phyloP scores from a whole-genome alignment of 1,140 invertebrate species.

The Dicyema japonicum region DNA sequence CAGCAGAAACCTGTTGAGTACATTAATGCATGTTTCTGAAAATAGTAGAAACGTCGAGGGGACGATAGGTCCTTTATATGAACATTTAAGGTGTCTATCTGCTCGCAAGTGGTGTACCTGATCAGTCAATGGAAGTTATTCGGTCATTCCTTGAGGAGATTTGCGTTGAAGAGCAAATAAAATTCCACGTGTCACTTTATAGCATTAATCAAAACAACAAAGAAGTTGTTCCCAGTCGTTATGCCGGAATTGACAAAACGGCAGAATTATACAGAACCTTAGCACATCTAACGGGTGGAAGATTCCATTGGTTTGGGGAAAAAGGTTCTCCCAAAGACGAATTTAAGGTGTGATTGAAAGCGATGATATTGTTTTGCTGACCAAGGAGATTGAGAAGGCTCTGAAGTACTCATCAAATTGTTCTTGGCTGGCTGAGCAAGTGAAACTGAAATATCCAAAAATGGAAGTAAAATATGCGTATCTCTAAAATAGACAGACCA shows the following conservation, averaged over 20 bases:
- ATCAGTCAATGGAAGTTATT: conserved; percentile 12
- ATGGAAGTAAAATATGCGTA: no score
- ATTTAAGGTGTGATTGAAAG: not conserved
- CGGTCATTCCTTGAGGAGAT: conserved; percentile 13
- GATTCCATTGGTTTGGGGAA: conserved; percentile 4
- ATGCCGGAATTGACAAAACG: conserved; percentile 18
- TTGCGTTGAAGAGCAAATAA: conserved; percentile 8
- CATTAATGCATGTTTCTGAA: conserved; percentile 6
- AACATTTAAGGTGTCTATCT: conserved; percentile 17
- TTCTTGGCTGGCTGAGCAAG: not conserved
- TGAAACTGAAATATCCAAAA: not conserved
- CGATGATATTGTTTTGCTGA: not conserved
- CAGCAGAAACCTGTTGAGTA: conserved; percentile 15
- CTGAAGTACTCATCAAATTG: not conserved
- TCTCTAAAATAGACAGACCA: no score
- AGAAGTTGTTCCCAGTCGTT: conserved; percentile 13
- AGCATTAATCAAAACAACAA: conserved; percentile 19
- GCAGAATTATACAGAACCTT: conserved; percentile 13
- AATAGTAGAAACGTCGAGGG: not conserved
- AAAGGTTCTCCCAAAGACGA: conserved; percentile 1
- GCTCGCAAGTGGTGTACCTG: conserved; percentile 19
- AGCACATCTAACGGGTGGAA: conserved; percentile 1
- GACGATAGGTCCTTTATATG: conserved; percentile 6
- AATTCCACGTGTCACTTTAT: conserved; percentile 15
- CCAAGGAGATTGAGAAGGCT: not conserved